phyloP scores from a whole-genome alignment of 2,797 vertebrate species.

The Tadarida brasiliensis region DNA sequence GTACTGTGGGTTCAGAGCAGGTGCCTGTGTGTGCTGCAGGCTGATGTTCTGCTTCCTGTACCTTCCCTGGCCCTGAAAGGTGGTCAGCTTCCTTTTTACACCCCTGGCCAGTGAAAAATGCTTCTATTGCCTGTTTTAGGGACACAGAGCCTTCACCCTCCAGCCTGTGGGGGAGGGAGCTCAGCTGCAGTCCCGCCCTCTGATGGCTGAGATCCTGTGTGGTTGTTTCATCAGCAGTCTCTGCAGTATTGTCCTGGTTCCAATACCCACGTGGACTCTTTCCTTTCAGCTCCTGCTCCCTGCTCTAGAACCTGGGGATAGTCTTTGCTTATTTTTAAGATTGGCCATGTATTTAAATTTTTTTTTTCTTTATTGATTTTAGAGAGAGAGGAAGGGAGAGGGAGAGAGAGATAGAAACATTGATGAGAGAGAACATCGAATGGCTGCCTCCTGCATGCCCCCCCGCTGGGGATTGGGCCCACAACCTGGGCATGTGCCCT shows the following conservation, averaged over 20 bases:
- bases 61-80: neutral
- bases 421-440: too few species aligned
- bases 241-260: neutral
- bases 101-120: neutral
- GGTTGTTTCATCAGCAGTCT: neutral
- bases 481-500: too few species aligned
- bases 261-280: too few species aligned
- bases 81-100: neutral
- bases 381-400: too few species aligned
- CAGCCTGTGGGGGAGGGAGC: neutral
- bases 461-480: too few species aligned
- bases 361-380: too few species aligned
- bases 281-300: neutral
- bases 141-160: neutral
- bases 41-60: neutral
- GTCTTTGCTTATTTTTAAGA: neutral
- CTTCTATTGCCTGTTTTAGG: neutral
- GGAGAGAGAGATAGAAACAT: too few species aligned
- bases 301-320: neutral
- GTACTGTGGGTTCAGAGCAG: neutral
- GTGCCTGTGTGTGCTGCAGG: fast-evolving
- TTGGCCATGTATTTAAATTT: neutral
- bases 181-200: neutral
- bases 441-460: too few species aligned
- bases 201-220: neutral